Conservation (phyloP, 2,113 vertebrate species). For the Dolichotis patagonum region DNA sequence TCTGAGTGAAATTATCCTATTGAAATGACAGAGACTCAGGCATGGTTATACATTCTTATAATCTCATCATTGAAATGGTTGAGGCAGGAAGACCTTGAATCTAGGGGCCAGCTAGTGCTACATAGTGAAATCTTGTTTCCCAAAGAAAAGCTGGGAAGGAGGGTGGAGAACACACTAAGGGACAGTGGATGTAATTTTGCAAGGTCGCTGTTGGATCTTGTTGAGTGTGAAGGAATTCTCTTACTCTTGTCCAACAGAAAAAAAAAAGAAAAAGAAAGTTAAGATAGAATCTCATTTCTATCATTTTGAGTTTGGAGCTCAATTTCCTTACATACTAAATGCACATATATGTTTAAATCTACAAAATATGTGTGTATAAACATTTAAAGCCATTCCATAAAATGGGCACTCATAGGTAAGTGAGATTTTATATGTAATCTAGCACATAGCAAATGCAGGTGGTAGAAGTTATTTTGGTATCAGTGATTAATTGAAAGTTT, state of each 20-base stretch:
- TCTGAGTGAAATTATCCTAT: background rate
- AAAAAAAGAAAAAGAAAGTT: too few species aligned
- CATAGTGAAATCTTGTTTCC: background rate
- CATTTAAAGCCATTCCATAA: background rate
- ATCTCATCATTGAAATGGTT: background rate
- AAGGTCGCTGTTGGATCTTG: background rate
- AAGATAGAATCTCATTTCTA: background rate
- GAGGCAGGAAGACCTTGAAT: background rate
- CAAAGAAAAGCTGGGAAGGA: background rate
- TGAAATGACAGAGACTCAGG: background rate
- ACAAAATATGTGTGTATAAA: background rate
- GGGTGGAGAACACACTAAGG: background rate
- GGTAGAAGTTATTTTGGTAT: slow-evolving; percentile 20
- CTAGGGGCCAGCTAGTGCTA: background rate
- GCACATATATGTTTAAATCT: background rate
- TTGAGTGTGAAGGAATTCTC: slow-evolving; percentile 3
- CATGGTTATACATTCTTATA: background rate
- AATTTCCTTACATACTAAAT: background rate
- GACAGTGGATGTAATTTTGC: background rate
- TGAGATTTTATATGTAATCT: background rate
- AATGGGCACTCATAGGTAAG: background rate
- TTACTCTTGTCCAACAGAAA: slow-evolving; percentile 69
- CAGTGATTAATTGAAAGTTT: background rate
- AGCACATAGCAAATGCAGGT: background rate
- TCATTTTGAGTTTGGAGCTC: background rate